Base-by-base conservation (phyloP, 2,113 vertebrate genomes). In the Rhea americana region DNA sequence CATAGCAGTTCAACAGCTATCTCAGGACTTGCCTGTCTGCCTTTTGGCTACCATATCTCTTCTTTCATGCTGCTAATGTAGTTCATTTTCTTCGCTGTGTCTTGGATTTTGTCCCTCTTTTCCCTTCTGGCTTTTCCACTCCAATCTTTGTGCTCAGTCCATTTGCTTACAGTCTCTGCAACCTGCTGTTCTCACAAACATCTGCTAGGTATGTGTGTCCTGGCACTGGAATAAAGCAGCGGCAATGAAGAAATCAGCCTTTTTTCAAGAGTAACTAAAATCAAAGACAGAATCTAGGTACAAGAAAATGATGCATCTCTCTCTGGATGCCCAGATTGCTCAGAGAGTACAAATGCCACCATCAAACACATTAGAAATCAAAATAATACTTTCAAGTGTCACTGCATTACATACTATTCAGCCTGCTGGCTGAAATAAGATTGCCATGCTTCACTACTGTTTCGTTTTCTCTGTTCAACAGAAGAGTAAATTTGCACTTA, bases 401-500 rank as follows among this genome's bases (percentile, higher is more conserved):
- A 3, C 55, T 62, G 41, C 86, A 51, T 53, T 88, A 15, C 8
- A 0, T 12, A 7, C 4, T 53, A 19, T 28, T 20, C 26, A 55
- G 26, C 30, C 58, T 58, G 25, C 18, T 82, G 30, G 12, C n/a
- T 90, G 73, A 84, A 76, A 66, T 1, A 6, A 56, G 28, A 26
- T 18, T 87, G n/a, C 15, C 37, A 59, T 39, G 10, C 25, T 76
- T 92, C 85, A 95, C 24, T 47, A 43, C 9, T 90, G 13, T 79
- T 93, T 68, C 35, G 2, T 62, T 77, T 72, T 72, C 51, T 95
- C 51, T 39, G 58, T 73, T 94, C 63, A 39, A 95, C 87, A 98
- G 97, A 70, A 96, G 71, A 90, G 76, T 97, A 92, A 6, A 96
- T 39, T 78, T 97, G 45, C 93, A 90, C 30, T 67, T 98, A 67